phyloP scores from a whole-genome alignment of 2,888 invertebrate genomes.

The Cerceris rybyensis region DNA sequence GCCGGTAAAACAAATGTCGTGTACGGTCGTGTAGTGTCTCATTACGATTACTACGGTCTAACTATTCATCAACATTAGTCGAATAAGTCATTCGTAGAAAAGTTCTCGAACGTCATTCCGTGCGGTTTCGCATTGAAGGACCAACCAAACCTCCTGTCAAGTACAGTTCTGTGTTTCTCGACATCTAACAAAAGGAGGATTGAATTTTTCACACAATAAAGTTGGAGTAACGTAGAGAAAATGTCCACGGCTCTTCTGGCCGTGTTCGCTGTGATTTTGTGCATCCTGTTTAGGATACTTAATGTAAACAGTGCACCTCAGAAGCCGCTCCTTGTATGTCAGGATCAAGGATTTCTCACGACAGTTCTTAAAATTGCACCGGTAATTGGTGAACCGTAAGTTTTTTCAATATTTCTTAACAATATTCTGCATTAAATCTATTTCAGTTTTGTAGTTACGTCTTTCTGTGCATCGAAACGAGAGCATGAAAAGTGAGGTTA shows the following conservation, averaged over 20 bases:
- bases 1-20: constrained; percentile 52
- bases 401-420: constrained; percentile 74
- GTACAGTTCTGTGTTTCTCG: background rate
- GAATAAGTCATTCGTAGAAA: background rate
- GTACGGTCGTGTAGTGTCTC: constrained; percentile 24
- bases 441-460: background rate
- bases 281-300: constrained; percentile 91
- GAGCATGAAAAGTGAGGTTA: constrained; percentile 55
- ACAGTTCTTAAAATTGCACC: constrained; percentile 91
- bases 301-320: constrained; percentile 93
- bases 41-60: constrained; percentile 7
- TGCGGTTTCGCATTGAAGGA: constrained; percentile 8
- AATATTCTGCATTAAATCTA: background rate
- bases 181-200: background rate
- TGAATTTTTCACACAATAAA: constrained; percentile 14
- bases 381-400: constrained; percentile 92
- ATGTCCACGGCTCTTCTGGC: constrained; percentile 93
- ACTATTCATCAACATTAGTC: background rate
- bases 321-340: constrained; percentile 90
- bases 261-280: constrained; percentile 91
- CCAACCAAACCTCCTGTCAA: background rate
- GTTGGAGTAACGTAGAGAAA: constrained; percentile 37
- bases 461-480: background rate
- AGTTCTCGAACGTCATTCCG: constrained; percentile 3
- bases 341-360: constrained; percentile 89